Base-by-base conservation (phyloP, 2,113 vertebrate genomes). In the Zosterops lateralis region DNA sequence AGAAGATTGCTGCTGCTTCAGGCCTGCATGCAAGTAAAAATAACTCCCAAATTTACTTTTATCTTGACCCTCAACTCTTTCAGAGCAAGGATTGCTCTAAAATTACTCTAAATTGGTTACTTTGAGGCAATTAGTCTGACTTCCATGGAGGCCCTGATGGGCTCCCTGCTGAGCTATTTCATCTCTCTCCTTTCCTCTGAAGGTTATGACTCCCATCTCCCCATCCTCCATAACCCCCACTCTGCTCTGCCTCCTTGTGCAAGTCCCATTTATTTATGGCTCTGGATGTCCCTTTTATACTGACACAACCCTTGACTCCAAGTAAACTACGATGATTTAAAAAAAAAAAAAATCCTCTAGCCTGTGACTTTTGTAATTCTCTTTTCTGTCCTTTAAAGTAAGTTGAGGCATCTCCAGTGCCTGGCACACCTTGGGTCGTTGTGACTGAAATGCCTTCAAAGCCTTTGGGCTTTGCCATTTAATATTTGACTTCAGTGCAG, bases 371-470 rank as follows among this genome's bases (percentile, higher is more conserved):
- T 8, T 50, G 29, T 85, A 29, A 34, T 42, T 57, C 18, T 56
- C 17, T 20, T 53, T 67, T 58, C 11, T 57, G 36, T 36, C 25
- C 84, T 32, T 47, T 19, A 12, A 60, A 53, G 76, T 77, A 50
- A 86, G 90, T 5, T 3, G 73, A 84, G 72, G 68, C 86, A 60
- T 29, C 58, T 66, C 36, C 32, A 28, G 67, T 29, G 62, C 42
- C 57, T 78, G 75, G 17, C 40, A 10, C 17, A 21, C 38, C 42
- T 54, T 1, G 0, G n/a, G 48, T 12, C 0, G 2, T 11, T 70
- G 44, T 17, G 34, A 38, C 26, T 10, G 9, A 53, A 73, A 60
- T 5, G 21, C 56, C 53, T 71, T 48, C 40, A 58, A 64, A 84
- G 48, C n/a, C 58, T 79, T 50, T 21, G 60, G 36, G 76, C 92